Percentiles rank a stretch among this genome's conserved stretches.
Conservation (phyloP, 2,888 invertebrate genomes). For the Laothoe populi region DNA sequence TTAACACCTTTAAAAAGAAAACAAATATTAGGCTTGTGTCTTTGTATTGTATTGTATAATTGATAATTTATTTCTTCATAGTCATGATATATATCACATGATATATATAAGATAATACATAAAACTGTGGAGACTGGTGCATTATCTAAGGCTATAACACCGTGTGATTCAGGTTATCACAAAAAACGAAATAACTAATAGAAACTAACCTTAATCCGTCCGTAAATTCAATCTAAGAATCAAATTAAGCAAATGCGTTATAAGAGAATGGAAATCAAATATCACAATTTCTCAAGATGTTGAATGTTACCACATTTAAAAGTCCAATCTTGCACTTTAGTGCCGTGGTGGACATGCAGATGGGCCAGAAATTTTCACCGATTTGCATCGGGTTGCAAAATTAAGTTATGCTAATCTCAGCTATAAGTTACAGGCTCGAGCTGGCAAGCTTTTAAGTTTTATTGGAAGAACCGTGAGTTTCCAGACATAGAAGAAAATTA, state of each 20-base stretch:
- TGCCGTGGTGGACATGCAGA: conserved; percentile 66
- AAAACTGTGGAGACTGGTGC: too few species aligned
- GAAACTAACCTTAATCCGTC: too few species aligned
- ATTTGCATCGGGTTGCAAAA: conserved; percentile 73
- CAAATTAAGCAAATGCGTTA: conserved; percentile 21
- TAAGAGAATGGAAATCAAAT: conserved; percentile 48
- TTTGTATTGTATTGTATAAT: too few species aligned
- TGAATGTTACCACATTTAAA: conserved; percentile 70
- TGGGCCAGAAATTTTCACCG: conserved; percentile 66
- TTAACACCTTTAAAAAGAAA: too few species aligned
- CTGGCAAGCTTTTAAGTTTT: conserved; percentile 68
- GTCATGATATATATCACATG: too few species aligned
- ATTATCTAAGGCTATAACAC: too few species aligned
- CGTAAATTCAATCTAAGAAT: too few species aligned
- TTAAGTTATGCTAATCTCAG: conserved; percentile 73
- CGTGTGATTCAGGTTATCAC: too few species aligned
- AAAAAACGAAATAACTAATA: too few species aligned
- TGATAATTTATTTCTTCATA: too few species aligned
- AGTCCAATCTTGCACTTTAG: conserved; percentile 74
- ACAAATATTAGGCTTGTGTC: too few species aligned
- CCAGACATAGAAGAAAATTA: not conserved
- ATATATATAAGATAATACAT: too few species aligned
- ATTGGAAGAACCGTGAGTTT: conserved; percentile 48
- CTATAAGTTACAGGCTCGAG: conserved; percentile 69
- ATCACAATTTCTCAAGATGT: conserved; percentile 57